Evolutionary conservation across 2,113 vertebrate species (phyloP).

Genomic region (Todiramphus saurophagus): DNA sequence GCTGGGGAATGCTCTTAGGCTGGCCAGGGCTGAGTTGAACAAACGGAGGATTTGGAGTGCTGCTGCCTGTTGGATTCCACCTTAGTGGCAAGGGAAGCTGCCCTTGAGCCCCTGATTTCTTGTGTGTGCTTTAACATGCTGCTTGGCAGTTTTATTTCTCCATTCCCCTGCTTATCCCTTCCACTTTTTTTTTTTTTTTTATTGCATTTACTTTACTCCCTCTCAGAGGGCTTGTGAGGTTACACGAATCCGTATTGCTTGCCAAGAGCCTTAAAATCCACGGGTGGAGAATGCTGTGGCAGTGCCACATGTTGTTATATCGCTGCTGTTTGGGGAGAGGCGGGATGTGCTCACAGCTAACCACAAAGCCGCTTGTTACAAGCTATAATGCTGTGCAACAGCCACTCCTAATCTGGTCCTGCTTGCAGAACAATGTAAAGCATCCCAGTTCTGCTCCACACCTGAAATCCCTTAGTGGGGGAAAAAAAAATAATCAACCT

Average conservation of each 20-base stretch:
- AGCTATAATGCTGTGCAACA: rapidly evolving
- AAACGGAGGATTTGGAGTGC: background rate
- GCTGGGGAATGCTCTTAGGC: background rate
- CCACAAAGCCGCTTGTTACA: background rate
- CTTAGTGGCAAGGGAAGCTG: background rate
- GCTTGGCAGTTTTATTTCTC: background rate
- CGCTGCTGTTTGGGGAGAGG: background rate
- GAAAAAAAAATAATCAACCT: background rate
- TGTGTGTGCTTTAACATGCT: background rate
- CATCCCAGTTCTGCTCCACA: background rate
- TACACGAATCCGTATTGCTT: background rate
- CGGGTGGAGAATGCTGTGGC: background rate
- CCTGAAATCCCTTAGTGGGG: background rate
- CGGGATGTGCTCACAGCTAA: background rate
- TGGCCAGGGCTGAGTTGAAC: background rate
- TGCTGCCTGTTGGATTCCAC: background rate
- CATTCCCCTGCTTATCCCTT: background rate
- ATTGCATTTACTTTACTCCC: background rate
- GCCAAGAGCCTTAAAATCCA: conserved; percentile 10
- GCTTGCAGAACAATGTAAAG: background rate
- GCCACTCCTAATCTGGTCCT: background rate
- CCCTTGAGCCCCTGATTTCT: background rate
- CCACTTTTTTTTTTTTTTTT: background rate
- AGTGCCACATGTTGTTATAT: background rate
- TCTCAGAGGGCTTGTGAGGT: background rate